Evolutionary conservation across 1,140 invertebrate genomes (phyloP).

Genomic region (Monomorium pharaonis): DNA sequence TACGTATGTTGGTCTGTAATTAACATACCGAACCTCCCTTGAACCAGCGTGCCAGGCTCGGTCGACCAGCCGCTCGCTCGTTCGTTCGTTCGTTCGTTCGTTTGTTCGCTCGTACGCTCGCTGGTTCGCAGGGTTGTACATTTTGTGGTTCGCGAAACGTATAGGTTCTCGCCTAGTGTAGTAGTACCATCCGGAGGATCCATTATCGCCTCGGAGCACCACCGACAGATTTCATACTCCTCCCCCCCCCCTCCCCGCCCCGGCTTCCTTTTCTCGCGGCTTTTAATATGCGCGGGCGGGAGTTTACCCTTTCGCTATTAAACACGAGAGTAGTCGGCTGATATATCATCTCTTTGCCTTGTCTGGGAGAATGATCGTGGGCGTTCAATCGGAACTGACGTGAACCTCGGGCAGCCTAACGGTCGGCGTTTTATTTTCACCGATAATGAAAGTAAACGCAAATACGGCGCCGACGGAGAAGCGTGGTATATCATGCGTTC

Average conservation of each 20-base stretch:
- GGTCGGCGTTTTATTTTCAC: not conserved
- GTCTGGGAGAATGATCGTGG: slow-evolving; percentile 17
- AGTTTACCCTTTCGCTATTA: slow-evolving; percentile 44
- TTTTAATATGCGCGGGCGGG: slow-evolving; percentile 29
- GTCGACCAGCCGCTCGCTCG: slow-evolving; percentile 69
- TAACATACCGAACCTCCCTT: slow-evolving; percentile 84
- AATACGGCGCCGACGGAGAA: not conserved
- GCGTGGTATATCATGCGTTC: not conserved
- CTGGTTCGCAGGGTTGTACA: slow-evolving; percentile 42
- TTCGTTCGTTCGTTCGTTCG: slow-evolving; percentile 68
- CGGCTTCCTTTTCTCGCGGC: not conserved
- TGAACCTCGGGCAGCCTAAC: slow-evolving; percentile 13
- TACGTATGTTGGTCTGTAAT: slow-evolving; percentile 82
- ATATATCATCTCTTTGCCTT: slow-evolving; percentile 32
- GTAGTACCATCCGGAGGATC: slow-evolving; percentile 22
- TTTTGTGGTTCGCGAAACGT: slow-evolving; percentile 59
- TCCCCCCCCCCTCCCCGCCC: too few species aligned
- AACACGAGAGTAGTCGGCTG: slow-evolving; percentile 16
- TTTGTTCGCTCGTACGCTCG: slow-evolving; percentile 66
- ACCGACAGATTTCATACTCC: slow-evolving; percentile 42
- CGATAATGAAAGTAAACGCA: slow-evolving; percentile 40
- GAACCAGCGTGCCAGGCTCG: slow-evolving; percentile 56
- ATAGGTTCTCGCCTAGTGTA: slow-evolving; percentile 32
- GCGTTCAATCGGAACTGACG: slow-evolving; percentile 39
- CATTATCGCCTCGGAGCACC: slow-evolving; percentile 54